phyloP scores from a whole-genome alignment of 2,113 vertebrate genomes.

The Lamprotornis superbus region DNA sequence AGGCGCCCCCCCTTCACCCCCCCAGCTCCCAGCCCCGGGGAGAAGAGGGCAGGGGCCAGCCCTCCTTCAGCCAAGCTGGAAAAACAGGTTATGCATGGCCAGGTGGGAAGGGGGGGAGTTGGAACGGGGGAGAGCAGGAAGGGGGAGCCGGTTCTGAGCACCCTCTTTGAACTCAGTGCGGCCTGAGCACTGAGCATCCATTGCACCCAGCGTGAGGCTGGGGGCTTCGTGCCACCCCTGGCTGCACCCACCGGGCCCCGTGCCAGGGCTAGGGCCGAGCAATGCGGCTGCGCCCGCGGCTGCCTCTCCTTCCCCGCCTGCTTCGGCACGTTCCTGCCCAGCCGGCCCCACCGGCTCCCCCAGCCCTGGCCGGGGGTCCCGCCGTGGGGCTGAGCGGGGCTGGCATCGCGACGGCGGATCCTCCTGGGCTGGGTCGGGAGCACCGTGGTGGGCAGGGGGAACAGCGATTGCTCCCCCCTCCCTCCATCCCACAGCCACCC shows the following conservation, averaged over 20 bases:
- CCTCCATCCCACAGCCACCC: rapidly evolving
- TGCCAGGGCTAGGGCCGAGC: neutral
- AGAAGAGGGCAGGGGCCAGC: neutral
- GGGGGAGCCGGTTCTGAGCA: neutral
- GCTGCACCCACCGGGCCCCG: neutral
- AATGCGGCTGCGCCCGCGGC: neutral
- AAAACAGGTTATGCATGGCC: constrained; percentile 22
- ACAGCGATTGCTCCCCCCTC: neutral
- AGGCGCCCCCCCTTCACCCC: neutral
- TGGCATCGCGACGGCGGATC: neutral
- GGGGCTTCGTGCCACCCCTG: neutral
- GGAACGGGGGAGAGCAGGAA: neutral
- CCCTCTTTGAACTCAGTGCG: rapidly evolving
- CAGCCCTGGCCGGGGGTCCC: neutral
- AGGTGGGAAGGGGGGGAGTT: neutral
- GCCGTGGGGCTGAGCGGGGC: neutral
- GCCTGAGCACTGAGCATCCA: neutral
- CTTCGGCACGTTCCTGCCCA: neutral
- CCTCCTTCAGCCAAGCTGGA: constrained; percentile 1
- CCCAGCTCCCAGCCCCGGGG: neutral
- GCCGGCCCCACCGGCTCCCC: neutral
- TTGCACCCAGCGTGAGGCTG: neutral
- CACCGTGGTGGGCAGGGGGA: neutral
- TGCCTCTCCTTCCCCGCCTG: neutral
- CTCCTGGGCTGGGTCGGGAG: neutral